Percentiles rank a stretch among this genome's conserved stretches.
These are phyloP conservation scores for Plebejus anna DNA, from an alignment of 2,888 invertebrate genomes.

Conservation along the genomic window DNA sequence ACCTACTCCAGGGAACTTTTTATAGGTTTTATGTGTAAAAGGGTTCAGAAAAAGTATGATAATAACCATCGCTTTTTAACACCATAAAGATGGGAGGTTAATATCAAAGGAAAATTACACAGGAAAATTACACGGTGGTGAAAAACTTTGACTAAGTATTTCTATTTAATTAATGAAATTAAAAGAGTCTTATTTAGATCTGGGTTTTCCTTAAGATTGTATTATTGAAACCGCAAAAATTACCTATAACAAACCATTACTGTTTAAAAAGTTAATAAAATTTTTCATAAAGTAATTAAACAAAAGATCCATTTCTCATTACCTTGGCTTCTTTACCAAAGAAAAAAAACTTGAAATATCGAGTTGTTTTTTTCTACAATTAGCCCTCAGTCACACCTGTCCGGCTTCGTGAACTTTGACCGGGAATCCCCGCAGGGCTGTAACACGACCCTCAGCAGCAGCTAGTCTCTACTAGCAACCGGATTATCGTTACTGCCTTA, in stretches of 20 bases:
- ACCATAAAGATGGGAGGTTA: background rate
- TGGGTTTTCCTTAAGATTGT: too few relatives aligned
- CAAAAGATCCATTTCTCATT: conserved; percentile 1
- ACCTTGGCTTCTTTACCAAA: conserved; percentile 16
- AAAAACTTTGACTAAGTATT: too few relatives aligned
- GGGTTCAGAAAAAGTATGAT: conserved; percentile 33
- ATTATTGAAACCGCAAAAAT: background rate
- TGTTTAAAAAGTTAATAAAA: background rate
- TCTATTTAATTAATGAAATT: too few relatives aligned
- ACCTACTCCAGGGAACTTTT: conserved; percentile 16
- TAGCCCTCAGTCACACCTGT: conserved; percentile 59
- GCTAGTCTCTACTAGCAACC: background rate
- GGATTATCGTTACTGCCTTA: background rate
- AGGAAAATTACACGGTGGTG: background rate
- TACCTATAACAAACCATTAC: background rate
- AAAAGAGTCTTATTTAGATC: too few relatives aligned
- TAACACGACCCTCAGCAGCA: conserved; percentile 48
- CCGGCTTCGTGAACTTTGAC: conserved; percentile 74
- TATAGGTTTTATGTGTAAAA: conserved; percentile 31
- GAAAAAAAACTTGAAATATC: conserved; percentile 37
- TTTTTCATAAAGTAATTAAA: conserved; percentile 2
- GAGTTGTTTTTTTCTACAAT: conserved; percentile 55
- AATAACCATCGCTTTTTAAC: conserved; percentile 29
- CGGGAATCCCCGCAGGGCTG: conserved; percentile 65
- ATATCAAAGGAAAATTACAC: background rate